These are phyloP conservation scores for Hystrix cristata DNA, from an alignment of 2,113 vertebrate genomes.

Conservation along the genomic window DNA sequence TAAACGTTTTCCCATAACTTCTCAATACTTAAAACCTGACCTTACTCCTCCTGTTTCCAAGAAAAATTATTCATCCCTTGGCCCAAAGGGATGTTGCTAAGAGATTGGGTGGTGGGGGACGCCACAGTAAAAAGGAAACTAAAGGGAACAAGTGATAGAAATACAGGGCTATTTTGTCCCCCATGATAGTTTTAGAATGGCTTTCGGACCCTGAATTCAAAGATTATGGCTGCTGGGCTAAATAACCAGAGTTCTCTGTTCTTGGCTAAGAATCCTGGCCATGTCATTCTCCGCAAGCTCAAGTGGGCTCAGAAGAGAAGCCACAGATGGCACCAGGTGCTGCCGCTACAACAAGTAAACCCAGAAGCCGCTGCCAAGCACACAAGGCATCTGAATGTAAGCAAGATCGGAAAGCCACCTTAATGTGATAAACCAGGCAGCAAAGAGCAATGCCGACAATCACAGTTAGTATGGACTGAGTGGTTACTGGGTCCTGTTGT, in stretches of 20 bases:
- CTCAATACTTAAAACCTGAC: neutral
- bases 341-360: neutral
- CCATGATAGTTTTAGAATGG: neutral
- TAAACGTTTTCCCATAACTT: too few relatives aligned
- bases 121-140: neutral
- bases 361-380: neutral
- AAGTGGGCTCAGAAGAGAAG: neutral
- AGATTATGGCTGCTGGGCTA: neutral
- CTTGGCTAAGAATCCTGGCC: neutral
- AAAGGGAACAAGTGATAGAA: neutral
- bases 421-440: neutral
- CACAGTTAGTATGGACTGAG: accelerated
- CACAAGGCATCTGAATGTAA: neutral
- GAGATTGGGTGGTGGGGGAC: accelerated
- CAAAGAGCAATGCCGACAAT: accelerated
- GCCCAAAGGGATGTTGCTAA: neutral
- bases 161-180: neutral
- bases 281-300: neutral
- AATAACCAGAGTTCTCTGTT: neutral
- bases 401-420: neutral
- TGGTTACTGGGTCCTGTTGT: accelerated
- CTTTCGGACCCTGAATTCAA: neutral
- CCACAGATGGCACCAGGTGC: neutral
- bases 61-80: neutral
- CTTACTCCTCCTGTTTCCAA: neutral